phyloP scores from a whole-genome alignment of 2,888 invertebrate species.

The Drosophila imparisetae region DNA sequence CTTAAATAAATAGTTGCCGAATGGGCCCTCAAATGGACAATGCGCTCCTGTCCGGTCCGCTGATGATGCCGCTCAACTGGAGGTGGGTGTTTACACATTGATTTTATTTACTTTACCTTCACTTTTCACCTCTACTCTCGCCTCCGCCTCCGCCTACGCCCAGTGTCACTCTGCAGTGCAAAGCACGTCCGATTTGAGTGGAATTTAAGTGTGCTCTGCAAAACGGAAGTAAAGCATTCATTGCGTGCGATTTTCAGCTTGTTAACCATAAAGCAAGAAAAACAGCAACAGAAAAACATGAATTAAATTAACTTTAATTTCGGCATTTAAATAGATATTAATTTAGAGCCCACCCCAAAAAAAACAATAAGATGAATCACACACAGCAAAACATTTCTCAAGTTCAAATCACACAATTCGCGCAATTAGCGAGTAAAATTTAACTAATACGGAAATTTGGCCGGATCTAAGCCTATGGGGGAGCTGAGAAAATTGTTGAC shows the following conservation, averaged over 20 bases:
- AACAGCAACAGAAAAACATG: neutral
- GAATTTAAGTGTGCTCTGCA: constrained; percentile 29
- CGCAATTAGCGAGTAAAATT: constrained; percentile 41
- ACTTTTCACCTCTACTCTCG: constrained; percentile 37
- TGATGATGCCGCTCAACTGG: neutral
- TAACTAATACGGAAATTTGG: constrained; percentile 39
- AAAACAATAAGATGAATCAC: neutral
- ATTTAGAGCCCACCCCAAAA: constrained; percentile 25
- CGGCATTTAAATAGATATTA: constrained; percentile 39
- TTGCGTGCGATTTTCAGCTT: constrained; percentile 27
- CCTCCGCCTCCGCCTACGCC: neutral
- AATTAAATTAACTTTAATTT: constrained; percentile 50
- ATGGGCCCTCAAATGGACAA: neutral
- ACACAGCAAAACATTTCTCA: constrained; percentile 14
- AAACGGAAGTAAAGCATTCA: constrained; percentile 43
- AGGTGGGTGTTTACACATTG: constrained; percentile 38
- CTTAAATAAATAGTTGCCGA: constrained; percentile 2
- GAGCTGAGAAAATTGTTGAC: constrained; percentile 31
- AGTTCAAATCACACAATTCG: constrained; percentile 46
- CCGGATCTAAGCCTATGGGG: constrained; percentile 34
- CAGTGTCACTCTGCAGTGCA: constrained; percentile 12
- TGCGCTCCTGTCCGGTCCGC: constrained; percentile 19
- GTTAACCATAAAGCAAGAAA: neutral
- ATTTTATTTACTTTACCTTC: constrained; percentile 65
- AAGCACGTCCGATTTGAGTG: constrained; percentile 38